These are phyloP conservation scores for Pentalonia nigronervosa DNA, from an alignment of 1,140 invertebrate genomes.

Conservation along the genomic window DNA sequence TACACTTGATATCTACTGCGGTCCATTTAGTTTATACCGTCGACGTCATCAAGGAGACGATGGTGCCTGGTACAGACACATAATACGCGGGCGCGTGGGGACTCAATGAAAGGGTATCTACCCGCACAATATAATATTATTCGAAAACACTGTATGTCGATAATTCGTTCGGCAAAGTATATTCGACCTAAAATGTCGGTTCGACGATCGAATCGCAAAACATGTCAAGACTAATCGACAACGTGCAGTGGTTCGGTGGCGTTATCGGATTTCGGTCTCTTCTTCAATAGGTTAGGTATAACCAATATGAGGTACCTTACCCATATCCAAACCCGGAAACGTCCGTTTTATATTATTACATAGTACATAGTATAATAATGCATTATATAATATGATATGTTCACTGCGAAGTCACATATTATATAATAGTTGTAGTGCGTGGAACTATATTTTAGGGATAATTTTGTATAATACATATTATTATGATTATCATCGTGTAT, in stretches of 20 bases:
- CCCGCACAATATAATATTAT: background rate
- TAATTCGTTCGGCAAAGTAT: background rate
- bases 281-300: no score
- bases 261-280: background rate
- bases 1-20: background rate
- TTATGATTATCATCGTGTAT: background rate
- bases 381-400: background rate
- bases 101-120: background rate
- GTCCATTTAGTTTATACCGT: slow-evolving; percentile 7
- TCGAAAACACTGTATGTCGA: background rate
- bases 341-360: background rate
- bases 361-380: background rate
- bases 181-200: background rate
- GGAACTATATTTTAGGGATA: background rate
- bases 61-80: background rate
- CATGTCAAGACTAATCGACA: background rate
- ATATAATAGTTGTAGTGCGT: no score
- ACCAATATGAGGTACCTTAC: no score
- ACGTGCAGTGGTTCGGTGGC: no score
- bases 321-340: background rate
- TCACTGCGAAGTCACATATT: background rate
- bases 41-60: background rate
- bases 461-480: background rate
- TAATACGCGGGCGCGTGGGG: background rate
- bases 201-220: background rate